Conservation (phyloP, 2,113 vertebrate genomes). For the Pseudois nayaur region DNA sequence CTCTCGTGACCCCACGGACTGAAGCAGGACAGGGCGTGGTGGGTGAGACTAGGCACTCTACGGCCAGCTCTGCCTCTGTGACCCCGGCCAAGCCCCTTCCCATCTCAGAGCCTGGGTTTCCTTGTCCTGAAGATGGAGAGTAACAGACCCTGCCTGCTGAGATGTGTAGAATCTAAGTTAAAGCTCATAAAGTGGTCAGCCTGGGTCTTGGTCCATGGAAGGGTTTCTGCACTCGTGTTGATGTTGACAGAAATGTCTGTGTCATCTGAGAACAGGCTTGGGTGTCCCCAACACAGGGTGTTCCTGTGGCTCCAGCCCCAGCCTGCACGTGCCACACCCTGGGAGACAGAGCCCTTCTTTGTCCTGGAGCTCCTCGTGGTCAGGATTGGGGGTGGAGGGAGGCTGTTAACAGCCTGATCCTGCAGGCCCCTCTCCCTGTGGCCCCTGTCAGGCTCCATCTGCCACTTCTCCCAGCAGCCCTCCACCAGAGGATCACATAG, state of each 20-base stretch:
- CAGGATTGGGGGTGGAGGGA: background rate
- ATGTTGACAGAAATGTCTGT: rapidly evolving
- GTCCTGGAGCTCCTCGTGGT: background rate
- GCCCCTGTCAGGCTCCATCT: background rate
- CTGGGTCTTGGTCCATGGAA: rapidly evolving
- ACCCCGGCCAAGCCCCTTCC: background rate
- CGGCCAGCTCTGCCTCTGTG: background rate
- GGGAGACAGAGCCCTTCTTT: too few relatives aligned
- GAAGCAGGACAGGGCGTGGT: rapidly evolving
- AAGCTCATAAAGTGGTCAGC: background rate
- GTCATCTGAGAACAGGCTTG: background rate
- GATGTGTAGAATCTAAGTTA: rapidly evolving
- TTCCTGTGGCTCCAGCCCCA: background rate
- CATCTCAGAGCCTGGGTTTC: background rate
- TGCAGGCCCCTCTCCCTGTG: background rate
- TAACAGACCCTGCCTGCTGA: background rate
- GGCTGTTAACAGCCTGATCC: background rate
- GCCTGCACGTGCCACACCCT: background rate
- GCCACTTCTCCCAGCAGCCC: too few relatives aligned
- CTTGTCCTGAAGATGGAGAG: background rate
- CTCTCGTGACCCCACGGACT: too few relatives aligned
- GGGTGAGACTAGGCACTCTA: rapidly evolving
- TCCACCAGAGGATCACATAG: too few relatives aligned
- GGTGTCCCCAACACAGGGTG: background rate
- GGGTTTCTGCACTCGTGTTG: rapidly evolving